These are phyloP conservation scores for Columba janthina DNA, from an alignment of 2,113 vertebrate genomes.

Conservation along the genomic window DNA sequence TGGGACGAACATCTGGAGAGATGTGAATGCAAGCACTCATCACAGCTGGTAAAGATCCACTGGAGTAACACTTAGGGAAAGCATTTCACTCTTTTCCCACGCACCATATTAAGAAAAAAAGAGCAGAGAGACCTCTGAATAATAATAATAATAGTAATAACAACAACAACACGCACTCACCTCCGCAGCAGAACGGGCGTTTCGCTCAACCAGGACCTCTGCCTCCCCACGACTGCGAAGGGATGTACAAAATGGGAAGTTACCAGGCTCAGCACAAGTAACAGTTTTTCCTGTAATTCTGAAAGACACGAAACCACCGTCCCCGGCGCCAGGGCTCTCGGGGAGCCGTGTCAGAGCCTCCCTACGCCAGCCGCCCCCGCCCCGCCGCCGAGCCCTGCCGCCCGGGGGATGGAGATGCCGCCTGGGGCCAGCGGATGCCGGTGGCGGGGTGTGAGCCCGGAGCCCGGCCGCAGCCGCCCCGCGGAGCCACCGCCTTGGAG, in stretches of 20 bases:
- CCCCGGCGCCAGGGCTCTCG: accelerated
- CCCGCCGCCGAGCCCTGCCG: neutral
- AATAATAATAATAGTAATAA: too few relatives aligned
- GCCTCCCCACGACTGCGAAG: neutral
- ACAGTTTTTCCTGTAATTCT: neutral
- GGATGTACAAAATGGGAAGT: neutral
- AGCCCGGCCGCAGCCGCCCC: neutral
- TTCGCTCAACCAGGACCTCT: accelerated
- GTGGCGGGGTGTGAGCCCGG: too few relatives aligned
- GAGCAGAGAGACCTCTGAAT: too few relatives aligned
- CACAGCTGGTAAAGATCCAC: neutral
- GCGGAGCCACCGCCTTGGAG: neutral
- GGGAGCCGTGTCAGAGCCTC: accelerated
- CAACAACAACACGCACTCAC: neutral
- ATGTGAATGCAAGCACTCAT: accelerated
- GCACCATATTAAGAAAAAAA: accelerated
- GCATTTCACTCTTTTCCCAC: neutral
- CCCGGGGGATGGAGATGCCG: too few relatives aligned
- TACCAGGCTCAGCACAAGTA: accelerated
- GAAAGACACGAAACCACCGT: accelerated
- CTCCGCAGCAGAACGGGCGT: neutral
- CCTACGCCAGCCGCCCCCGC: neutral
- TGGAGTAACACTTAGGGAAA: accelerated
- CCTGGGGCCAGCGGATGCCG: too few relatives aligned
- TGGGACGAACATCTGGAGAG: accelerated